A percentile compares a stretch with the other conserved stretches of the same genome.
phyloP scores from a whole-genome alignment of 1,140 invertebrate species.

The Heterodera carotae region DNA sequence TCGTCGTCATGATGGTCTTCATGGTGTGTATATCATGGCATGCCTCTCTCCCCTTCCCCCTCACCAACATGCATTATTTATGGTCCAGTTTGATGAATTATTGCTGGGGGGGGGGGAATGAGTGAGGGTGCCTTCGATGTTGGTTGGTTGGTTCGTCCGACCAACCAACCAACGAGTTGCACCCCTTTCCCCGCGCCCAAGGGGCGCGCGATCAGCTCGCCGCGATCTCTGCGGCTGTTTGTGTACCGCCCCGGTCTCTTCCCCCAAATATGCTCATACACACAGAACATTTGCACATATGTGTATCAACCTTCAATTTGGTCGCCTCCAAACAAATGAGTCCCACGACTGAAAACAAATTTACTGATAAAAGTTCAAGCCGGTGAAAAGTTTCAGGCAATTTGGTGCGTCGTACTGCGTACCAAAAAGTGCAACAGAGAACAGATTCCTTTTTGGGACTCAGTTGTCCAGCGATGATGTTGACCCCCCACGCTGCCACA shows the following conservation, averaged over 20 bases:
- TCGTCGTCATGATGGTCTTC: background rate
- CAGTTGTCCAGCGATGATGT: too few species aligned
- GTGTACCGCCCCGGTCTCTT: background rate
- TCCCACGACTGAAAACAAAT: too few species aligned
- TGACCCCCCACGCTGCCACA: too few species aligned
- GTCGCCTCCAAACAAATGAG: too few species aligned
- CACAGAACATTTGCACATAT: background rate
- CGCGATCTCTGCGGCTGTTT: background rate
- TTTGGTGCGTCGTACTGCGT: too few species aligned
- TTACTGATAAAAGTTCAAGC: too few species aligned
- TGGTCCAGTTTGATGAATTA: conserved; percentile 5
- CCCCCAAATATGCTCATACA: background rate
- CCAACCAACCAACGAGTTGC: background rate
- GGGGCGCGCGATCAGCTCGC: background rate
- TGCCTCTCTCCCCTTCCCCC: background rate
- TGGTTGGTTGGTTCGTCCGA: background rate
- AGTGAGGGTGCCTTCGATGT: background rate
- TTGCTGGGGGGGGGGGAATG: too few species aligned
- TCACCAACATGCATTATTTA: background rate
- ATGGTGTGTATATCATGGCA: background rate
- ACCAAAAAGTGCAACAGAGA: too few species aligned
- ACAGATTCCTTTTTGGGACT: too few species aligned
- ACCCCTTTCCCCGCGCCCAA: too few species aligned
- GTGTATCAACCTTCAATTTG: background rate
- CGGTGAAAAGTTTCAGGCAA: too few species aligned